phyloP scores from a whole-genome alignment of 2,888 invertebrate species.

The Axea sp. region DNA sequence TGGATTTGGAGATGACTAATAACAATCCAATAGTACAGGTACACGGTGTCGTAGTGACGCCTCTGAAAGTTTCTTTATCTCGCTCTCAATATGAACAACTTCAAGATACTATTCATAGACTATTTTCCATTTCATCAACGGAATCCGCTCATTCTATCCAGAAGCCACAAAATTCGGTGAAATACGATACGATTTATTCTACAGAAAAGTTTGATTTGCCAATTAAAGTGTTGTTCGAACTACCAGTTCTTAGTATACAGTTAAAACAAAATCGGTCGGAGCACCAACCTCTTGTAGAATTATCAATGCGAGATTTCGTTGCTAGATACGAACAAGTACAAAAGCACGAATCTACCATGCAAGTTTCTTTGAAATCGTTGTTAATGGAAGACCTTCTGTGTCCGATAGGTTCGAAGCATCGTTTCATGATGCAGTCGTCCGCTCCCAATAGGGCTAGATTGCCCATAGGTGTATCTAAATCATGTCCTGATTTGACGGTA shows the following conservation, averaged over 20 bases:
- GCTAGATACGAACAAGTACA: conserved; percentile 86
- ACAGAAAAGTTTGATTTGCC: conserved; percentile 74
- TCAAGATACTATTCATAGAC: conserved; percentile 83
- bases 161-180: conserved; percentile 68
- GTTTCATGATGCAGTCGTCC: conserved; percentile 90
- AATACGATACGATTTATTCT: conserved; percentile 70
- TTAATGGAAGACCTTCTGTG: conserved; percentile 94
- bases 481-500: conserved; percentile 87
- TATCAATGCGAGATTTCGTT: conserved; percentile 91
- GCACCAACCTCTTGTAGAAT: conserved; percentile 87
- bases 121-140: conserved; percentile 74
- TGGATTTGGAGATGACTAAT: conserved; percentile 67
- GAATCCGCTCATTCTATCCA: conserved; percentile 74
- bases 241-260: conserved; percentile 88
- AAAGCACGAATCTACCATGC: conserved; percentile 86
- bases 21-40: conserved; percentile 73
- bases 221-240: conserved; percentile 84
- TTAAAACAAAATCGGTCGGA: conserved; percentile 87
- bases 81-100: conserved; percentile 95
- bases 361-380: conserved; percentile 90
- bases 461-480: conserved; percentile 82
- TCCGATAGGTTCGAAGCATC: conserved; percentile 88
- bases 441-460: conserved; percentile 73
- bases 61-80: conserved; percentile 91
- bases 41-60: conserved; percentile 88